Conservation (phyloP, 2,797 vertebrate species). For the Squalus acanthias region DNA sequence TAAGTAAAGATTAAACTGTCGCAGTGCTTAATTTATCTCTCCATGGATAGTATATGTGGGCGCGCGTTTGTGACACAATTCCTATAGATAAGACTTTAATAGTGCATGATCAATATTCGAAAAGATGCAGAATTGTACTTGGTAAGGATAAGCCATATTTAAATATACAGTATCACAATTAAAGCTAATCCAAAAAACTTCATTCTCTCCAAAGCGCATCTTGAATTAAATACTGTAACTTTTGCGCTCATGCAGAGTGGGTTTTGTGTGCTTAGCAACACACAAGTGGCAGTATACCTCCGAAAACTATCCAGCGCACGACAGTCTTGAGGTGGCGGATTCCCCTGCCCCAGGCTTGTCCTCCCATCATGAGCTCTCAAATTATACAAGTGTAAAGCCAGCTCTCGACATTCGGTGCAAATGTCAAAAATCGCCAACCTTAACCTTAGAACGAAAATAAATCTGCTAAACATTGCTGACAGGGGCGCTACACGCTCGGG, state of each 20-base stretch:
- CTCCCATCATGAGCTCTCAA: neutral
- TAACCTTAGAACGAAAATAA: neutral
- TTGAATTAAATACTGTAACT: neutral
- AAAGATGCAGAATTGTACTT: neutral
- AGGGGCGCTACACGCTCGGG: neutral
- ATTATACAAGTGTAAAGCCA: neutral
- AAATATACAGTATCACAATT: neutral
- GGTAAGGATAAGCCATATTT: neutral
- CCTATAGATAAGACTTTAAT: neutral
- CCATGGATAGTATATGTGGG: neutral
- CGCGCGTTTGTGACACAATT: neutral
- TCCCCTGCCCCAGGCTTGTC: neutral
- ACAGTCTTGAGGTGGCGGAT: neutral
- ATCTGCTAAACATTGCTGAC: neutral
- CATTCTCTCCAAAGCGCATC: neutral
- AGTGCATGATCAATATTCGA: neutral
- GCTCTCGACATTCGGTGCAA: neutral
- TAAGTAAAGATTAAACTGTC: neutral
- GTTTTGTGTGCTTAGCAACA: neutral
- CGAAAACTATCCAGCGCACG: neutral
- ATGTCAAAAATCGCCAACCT: neutral
- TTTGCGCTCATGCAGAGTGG: neutral
- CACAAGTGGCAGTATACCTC: neutral
- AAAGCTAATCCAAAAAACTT: neutral
- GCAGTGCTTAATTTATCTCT: neutral